phyloP scores from a whole-genome alignment of 1,140 invertebrate genomes.

The Gryon sp. region DNA sequence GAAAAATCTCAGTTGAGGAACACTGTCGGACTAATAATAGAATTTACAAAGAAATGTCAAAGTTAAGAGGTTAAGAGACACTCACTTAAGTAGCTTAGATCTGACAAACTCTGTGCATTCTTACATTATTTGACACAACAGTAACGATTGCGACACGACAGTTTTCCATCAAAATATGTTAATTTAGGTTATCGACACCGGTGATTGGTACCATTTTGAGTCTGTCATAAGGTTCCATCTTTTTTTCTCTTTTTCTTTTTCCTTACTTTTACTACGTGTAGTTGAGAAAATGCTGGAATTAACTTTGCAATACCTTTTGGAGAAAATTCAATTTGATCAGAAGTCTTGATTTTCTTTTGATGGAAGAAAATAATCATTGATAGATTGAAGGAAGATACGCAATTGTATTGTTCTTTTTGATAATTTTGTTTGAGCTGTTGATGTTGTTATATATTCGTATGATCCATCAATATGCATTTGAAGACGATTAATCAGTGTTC shows the following conservation, averaged over 20 bases:
- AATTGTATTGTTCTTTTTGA: too few relatives aligned
- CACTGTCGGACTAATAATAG: slow-evolving; percentile 1
- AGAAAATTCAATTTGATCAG: too few relatives aligned
- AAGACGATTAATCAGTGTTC: too few relatives aligned
- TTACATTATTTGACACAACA: slow-evolving; percentile 8
- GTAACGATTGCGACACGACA: too few relatives aligned
- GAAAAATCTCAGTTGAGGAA: slow-evolving; percentile 1
- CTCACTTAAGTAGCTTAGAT: slow-evolving; percentile 30
- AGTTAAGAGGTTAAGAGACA: slow-evolving; percentile 47
- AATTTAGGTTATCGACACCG: slow-evolving; percentile 19
- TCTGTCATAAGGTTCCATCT: not conserved
- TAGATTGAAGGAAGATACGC: too few relatives aligned
- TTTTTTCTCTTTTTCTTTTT: too few relatives aligned
- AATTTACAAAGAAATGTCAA: slow-evolving; percentile 9
- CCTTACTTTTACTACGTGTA: slow-evolving; percentile 1
- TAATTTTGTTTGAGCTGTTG: too few relatives aligned
- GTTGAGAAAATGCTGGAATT: slow-evolving; percentile 47
- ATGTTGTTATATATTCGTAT: too few relatives aligned
- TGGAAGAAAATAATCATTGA: too few relatives aligned
- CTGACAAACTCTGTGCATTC: slow-evolving; percentile 12
- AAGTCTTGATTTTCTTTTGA: too few relatives aligned
- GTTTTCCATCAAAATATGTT: slow-evolving; percentile 18
- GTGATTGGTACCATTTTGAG: slow-evolving; percentile 30
- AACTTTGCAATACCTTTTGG: not conserved
- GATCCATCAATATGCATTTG: too few relatives aligned